Base-by-base conservation (phyloP, 2,113 vertebrate species). In the Ptyas mucosa region DNA sequence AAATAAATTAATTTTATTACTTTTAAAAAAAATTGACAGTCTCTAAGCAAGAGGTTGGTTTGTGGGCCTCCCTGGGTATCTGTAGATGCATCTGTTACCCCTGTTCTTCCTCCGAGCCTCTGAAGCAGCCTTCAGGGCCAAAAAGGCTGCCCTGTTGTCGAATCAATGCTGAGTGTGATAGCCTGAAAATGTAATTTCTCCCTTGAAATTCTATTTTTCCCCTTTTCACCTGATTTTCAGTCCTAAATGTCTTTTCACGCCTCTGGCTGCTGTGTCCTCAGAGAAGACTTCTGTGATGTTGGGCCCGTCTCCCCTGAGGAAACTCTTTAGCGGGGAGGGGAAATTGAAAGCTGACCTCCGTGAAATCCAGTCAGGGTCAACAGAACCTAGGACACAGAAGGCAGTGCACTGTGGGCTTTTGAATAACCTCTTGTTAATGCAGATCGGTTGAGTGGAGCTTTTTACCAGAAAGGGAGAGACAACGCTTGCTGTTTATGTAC, bases 381-480 rank as follows among this genome's bases (percentile, higher is more conserved):
- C 20, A 64, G 53, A 54, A 23, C 11, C 29, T 52, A 21, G 49
- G 85, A 52, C n/a, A 88, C 26, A 9, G n/a, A 92, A 92, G 86
- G n/a, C 57, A 69, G 86, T 88, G 39, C 86, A 64, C 86, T 53
- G 91, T 69, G 57, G 91, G 85, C 91, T 92, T 88, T 54, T 89
- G 91, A 89, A 92, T 89, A 88, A 89, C 91, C 69, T 92, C 91
- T 92, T 92, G 91, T 89, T 81, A 64, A 92, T 92, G 51, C 91
- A 89, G 87, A 92, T 89, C 87, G 87, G n/a, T 52, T 92, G 91
- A 92, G 87, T 81, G 91, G 91, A 92, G 91, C 58, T 88, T 89
- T 92, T 92, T 92, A 87, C 91, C 91, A 92, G 91, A 92, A 92
- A 92, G 91, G 14, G 87, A 92, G 51, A 75, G 87, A 88, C 91